Evolutionary conservation across 2,888 invertebrate species (phyloP).

Genomic region (Cistogaster globosa): DNA sequence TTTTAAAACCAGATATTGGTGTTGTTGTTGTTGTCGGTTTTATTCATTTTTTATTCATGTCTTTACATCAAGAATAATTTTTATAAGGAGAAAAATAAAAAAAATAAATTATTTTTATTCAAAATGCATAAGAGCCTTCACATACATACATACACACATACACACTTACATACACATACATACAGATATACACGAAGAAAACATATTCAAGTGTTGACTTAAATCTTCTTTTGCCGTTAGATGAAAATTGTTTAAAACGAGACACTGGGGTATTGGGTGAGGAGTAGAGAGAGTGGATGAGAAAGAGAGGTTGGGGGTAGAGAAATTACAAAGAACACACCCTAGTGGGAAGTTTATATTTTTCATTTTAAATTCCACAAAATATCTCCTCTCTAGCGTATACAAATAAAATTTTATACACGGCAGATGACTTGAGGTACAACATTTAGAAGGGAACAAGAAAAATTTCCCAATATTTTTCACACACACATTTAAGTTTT

Average conservation of each 20-base stretch:
- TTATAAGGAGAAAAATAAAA: too few species aligned
- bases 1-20: too few species aligned
- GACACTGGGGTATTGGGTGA: background rate
- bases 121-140: background rate
- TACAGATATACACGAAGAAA: background rate
- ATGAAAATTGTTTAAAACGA: constrained; percentile 10
- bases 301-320: background rate
- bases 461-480: constrained; percentile 69
- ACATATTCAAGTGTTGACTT: constrained; percentile 7
- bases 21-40: too few species aligned
- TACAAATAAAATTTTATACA: constrained; percentile 26
- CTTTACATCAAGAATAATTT: too few species aligned
- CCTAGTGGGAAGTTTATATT: constrained; percentile 64
- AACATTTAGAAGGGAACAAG: background rate
- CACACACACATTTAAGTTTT: too few species aligned
- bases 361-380: constrained; percentile 41
- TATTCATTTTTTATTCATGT: too few species aligned
- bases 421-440: constrained; percentile 34
- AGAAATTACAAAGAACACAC: constrained; percentile 68
- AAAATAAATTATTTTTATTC: too few species aligned
- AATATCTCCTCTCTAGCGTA: constrained; percentile 39
- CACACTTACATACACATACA: background rate
- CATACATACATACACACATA: background rate
- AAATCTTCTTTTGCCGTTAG: constrained; percentile 38
- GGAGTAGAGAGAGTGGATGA: background rate